Base-by-base conservation (phyloP, 2,113 vertebrate genomes). In the Chionomys nivalis region DNA sequence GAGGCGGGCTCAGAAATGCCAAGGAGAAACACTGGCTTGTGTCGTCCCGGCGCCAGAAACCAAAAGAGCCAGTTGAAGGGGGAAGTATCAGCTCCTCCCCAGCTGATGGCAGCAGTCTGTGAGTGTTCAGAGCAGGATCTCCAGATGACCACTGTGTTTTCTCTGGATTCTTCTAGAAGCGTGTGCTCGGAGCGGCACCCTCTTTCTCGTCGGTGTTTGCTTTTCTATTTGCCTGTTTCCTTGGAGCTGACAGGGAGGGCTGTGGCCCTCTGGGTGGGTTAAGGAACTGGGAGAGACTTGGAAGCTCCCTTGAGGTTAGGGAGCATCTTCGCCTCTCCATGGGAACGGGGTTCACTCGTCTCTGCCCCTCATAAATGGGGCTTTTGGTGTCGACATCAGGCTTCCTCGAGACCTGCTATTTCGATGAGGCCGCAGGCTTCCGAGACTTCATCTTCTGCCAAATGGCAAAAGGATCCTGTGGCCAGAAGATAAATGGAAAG, bases 161-260 rank as follows among this genome's bases (percentile, higher is more conserved):
- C 31, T 78, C 83, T 88, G 90, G 63, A 55, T 79, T 90, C 68
- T 90, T 70, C 82, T 47, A 47, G 70, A 95, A 65, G 75, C 39
- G 24, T n/a, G 21, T 47, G 21, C 39, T 95, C 75, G 77, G n/a
- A 65, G 81, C 78, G 63, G 63, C 83, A 26, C 3, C 14, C 61
- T 55, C 26, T 95, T 87, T 90, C 61, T 82, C 39, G 23, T 0
- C 86, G 89, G 77, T 86, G 17, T 39, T 89, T 91, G 17, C 81
- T 55, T 93, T 42, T 83, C 63, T 94, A 77, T 96, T 92, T 83
- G 52, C 44, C 91, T 97, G 49, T 77, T 91, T 31, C 79, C 81
- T 77, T 89, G 75, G 93, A 87, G 78, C n/a, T 77, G 47, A 19
- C 36, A 39, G 42, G 72, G 94, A 94, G 16, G 31, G 39, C 63